A percentile compares a stretch with the other conserved stretches of the same genome.
Evolutionary conservation across 2,797 vertebrate species (phyloP).

Genomic region (Aphelocoma californica): DNA sequence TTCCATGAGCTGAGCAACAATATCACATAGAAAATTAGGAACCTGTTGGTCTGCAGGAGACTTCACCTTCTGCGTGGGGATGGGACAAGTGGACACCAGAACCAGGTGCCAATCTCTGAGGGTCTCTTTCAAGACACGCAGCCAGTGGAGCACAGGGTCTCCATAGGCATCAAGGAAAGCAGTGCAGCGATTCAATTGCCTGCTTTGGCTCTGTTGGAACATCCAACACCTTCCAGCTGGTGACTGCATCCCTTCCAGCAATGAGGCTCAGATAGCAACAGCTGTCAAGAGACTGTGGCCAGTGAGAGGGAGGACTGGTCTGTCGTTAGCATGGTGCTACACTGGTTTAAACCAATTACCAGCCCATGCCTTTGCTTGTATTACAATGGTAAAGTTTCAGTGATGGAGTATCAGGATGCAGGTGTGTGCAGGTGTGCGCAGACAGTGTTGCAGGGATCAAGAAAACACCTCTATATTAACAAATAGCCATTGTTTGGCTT

Average conservation of each 20-base stretch:
- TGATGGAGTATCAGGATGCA: background rate
- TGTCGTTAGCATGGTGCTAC: background rate
- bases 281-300: background rate
- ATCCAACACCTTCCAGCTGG: background rate
- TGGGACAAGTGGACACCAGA: background rate
- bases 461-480: background rate
- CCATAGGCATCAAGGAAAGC: accelerated
- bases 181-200: background rate
- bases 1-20: background rate
- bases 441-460: background rate
- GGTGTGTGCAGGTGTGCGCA: background rate
- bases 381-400: background rate
- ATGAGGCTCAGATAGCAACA: accelerated
- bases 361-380: background rate
- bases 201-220: background rate
- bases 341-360: background rate
- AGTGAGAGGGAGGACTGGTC: background rate
- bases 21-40: accelerated
- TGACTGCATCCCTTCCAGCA: background rate
- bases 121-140: accelerated
- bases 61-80: accelerated
- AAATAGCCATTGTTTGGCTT: background rate
- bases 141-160: background rate
- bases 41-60: background rate
- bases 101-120: background rate